A percentile compares a stretch with the other conserved stretches of the same genome.
Evolutionary conservation across 2,888 invertebrate genomes (phyloP).

Genomic region (Trichogramma dendrolimi): DNA sequence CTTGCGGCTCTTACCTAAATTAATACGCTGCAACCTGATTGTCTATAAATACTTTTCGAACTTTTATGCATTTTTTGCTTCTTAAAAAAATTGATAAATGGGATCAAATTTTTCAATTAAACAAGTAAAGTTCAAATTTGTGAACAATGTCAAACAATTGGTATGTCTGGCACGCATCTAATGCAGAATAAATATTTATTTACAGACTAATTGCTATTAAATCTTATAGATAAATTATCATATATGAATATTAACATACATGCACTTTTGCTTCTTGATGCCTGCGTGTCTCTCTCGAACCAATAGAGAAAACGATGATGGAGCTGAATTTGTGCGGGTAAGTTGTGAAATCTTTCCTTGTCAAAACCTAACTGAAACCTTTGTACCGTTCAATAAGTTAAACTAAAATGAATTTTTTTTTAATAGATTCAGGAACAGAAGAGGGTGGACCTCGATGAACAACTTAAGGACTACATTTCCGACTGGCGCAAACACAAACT

Average conservation of each 20-base stretch:
- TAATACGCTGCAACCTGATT: too few species aligned
- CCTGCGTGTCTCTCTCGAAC: conserved; percentile 45
- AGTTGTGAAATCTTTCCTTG: conserved; percentile 32
- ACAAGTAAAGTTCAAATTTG: too few species aligned
- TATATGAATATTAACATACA: conserved; percentile 19
- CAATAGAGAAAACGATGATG: conserved; percentile 71
- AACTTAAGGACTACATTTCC: conserved; percentile 91
- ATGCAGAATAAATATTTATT: too few species aligned
- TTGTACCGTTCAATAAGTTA: conserved; percentile 12
- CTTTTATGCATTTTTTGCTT: too few species aligned
- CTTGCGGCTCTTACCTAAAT: too few species aligned
- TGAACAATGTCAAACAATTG: too few species aligned
- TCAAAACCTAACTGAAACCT: neutral
- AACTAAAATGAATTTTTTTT: conserved; percentile 10
- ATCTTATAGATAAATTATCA: too few species aligned
- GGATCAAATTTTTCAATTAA: too few species aligned
- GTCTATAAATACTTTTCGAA: too few species aligned
- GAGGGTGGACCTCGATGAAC: conserved; percentile 92
- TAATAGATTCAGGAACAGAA: conserved; percentile 87
- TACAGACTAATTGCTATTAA: too few species aligned
- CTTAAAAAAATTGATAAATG: too few species aligned
- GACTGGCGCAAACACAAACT: conserved; percentile 96
- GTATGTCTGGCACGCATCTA: too few species aligned
- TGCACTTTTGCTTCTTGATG: conserved; percentile 44
- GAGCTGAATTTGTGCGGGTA: conserved; percentile 91